Evolutionary conservation across 2,797 vertebrate species (phyloP).

Genomic region (Rousettus madagascariensis): DNA sequence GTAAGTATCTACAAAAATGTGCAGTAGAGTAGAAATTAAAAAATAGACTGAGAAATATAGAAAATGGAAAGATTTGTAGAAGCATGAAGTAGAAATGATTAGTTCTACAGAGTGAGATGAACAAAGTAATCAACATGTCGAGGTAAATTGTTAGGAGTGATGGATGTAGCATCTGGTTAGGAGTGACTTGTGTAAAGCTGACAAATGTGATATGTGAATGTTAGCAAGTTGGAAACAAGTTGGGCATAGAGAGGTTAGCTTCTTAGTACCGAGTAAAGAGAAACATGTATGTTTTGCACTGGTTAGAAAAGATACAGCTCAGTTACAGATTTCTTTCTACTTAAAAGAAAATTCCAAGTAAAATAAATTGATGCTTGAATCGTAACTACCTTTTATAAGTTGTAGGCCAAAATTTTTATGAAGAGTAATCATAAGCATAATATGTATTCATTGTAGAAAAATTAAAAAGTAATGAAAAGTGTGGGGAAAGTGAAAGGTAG

Average conservation of each 20-base stretch:
- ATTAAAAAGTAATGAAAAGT: not conserved
- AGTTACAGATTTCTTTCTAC: not conserved
- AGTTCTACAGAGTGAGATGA: slow-evolving; percentile 39
- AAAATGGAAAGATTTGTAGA: slow-evolving; percentile 43
- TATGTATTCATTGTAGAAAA: slow-evolving; percentile 22
- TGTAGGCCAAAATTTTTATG: slow-evolving; percentile 31
- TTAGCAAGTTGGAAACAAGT: slow-evolving; percentile 15
- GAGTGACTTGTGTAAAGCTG: slow-evolving; percentile 37
- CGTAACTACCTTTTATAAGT: slow-evolving; percentile 67
- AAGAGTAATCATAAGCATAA: not conserved
- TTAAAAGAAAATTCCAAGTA: not conserved
- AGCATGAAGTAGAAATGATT: slow-evolving; percentile 28
- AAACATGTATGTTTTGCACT: not conserved
- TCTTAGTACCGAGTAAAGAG: not conserved
- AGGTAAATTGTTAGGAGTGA: slow-evolving; percentile 46
- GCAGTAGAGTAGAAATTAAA: not conserved
- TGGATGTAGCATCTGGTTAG: slow-evolving; percentile 47
- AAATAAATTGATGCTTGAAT: slow-evolving; percentile 11
- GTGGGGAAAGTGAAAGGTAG: not conserved
- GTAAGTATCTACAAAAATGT: slow-evolving; percentile 28
- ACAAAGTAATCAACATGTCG: slow-evolving; percentile 37
- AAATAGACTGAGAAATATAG: not conserved
- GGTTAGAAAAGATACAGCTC: not conserved
- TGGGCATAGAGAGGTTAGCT: not conserved
- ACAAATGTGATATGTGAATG: not conserved